These are phyloP conservation scores for Pangasianodon gigas DNA, from an alignment of 2,113 vertebrate species.

Conservation along the genomic window DNA sequence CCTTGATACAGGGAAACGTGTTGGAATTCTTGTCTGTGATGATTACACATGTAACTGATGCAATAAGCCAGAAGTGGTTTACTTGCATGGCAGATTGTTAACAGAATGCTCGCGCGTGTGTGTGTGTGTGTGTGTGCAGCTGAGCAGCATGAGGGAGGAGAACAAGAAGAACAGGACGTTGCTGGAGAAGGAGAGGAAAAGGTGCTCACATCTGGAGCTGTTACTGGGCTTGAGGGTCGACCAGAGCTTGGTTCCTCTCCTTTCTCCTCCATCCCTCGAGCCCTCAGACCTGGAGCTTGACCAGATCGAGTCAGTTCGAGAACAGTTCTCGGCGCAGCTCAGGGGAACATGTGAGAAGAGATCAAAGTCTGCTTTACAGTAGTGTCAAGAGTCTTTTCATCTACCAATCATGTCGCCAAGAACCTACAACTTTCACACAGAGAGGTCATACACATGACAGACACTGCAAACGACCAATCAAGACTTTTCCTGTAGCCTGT, in stretches of 20 bases:
- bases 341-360: neutral
- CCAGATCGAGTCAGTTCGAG: neutral
- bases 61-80: constrained; percentile 47
- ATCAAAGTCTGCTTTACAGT: neutral
- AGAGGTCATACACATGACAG: neutral
- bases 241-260: neutral
- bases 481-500: neutral
- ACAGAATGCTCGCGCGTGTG: constrained; percentile 10
- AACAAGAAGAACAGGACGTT: constrained; percentile 65
- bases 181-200: constrained; percentile 66
- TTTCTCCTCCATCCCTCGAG: constrained; percentile 38
- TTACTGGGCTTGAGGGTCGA: constrained; percentile 52
- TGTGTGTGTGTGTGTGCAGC: constrained; percentile 55
- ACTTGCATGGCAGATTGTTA: constrained; percentile 47
- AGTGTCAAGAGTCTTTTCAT: neutral
- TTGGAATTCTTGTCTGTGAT: neutral
- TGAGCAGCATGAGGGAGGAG: constrained; percentile 64
- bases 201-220: constrained; percentile 54
- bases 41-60: constrained; percentile 34
- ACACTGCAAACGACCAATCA: neutral
- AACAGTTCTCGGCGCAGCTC: neutral
- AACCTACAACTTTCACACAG: neutral
- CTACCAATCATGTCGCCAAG: neutral
- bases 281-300: constrained; percentile 23
- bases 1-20: neutral